A percentile compares a stretch with the other conserved stretches of the same genome.
Evolutionary conservation across 2,797 vertebrate species (phyloP).

Genomic region (Scarus forsteni): DNA sequence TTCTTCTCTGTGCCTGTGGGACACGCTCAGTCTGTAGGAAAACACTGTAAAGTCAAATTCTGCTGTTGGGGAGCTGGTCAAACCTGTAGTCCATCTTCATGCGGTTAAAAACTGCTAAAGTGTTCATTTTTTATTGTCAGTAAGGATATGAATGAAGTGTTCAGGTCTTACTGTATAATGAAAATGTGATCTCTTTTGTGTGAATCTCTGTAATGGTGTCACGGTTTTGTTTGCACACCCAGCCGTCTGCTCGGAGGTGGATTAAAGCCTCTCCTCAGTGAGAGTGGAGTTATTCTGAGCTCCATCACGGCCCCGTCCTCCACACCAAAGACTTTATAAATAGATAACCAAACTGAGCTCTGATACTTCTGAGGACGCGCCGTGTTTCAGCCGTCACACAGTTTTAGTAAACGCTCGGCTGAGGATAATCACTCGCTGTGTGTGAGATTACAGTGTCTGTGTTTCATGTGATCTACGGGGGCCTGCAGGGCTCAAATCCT

Average conservation of each 20-base stretch:
- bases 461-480: background rate
- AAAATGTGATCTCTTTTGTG: conserved; percentile 25
- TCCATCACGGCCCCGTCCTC: conserved; percentile 66
- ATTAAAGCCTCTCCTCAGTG: conserved; percentile 58
- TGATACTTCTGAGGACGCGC: conserved; percentile 44
- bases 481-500: background rate
- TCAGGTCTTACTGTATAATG: background rate
- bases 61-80: no score
- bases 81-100: no score
- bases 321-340: conserved; percentile 69
- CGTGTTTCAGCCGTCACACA: conserved; percentile 30
- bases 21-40: no score
- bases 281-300: conserved; percentile 75
- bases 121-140: no score
- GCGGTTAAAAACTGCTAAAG: no score
- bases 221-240: conserved; percentile 38
- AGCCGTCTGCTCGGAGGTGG: conserved; percentile 62
- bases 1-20: no score
- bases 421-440: conserved; percentile 5
- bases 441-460: background rate
- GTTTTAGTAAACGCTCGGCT: background rate
- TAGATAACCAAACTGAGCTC: conserved; percentile 59
- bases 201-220: conserved; percentile 52
- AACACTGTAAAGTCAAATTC: no score
- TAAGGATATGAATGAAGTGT: background rate